Evolutionary conservation across 2,797 vertebrate species (phyloP).

Genomic region (Rhinichthys osculus): DNA sequence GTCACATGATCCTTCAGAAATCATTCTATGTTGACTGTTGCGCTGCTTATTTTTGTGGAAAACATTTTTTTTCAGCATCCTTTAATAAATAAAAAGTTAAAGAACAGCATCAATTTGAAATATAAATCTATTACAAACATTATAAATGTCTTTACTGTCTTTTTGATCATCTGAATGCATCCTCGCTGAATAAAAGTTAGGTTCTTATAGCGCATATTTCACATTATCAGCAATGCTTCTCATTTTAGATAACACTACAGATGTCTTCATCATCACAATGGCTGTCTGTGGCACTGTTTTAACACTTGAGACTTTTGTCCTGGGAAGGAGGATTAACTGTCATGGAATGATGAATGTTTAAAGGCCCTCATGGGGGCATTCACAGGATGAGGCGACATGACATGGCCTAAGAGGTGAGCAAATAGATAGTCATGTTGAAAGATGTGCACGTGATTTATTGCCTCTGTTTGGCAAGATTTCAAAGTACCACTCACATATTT

Average conservation of each 20-base stretch:
- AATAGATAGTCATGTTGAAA: constrained; percentile 20
- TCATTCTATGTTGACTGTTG: not conserved
- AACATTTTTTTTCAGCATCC: not conserved
- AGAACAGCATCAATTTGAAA: not conserved
- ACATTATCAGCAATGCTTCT: not conserved
- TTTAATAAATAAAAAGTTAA: not conserved
- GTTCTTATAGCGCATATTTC: not conserved
- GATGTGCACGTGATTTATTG: constrained; percentile 9
- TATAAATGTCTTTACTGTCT: not conserved
- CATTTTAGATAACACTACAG: not conserved
- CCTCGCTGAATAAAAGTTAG: not conserved
- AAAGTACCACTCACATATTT: constrained; percentile 12
- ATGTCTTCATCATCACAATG: not conserved
- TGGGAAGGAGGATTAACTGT: not conserved
- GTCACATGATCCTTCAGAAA: not conserved
- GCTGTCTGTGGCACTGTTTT: not conserved
- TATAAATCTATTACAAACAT: no score
- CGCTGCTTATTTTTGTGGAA: not conserved
- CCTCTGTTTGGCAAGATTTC: constrained; percentile 8
- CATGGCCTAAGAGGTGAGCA: constrained; percentile 24
- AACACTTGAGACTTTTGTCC: constrained; percentile 28
- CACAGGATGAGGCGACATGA: constrained; percentile 15
- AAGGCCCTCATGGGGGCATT: constrained; percentile 22
- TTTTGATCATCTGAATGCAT: not conserved
- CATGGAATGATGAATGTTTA: constrained; percentile 26